Evolutionary conservation across 1,140 invertebrate genomes (phyloP).

Genomic region (Eupristina koningsbergeri): DNA sequence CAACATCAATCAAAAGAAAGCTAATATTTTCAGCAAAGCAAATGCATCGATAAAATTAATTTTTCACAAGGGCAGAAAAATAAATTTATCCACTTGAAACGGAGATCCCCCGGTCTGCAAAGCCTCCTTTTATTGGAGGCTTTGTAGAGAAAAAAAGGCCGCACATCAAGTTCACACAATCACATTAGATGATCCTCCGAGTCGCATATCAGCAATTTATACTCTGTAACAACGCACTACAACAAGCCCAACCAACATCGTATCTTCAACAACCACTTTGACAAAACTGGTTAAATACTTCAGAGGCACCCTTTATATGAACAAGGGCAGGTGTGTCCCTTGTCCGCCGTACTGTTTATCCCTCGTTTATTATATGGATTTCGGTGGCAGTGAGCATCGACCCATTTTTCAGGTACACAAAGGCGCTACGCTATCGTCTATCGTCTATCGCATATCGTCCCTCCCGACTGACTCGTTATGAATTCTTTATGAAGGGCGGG

Average conservation of each 20-base stretch:
- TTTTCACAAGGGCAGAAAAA: background rate
- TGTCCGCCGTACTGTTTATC: background rate
- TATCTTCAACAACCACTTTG: background rate
- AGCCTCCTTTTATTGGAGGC: background rate
- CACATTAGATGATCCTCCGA: slow-evolving; percentile 10
- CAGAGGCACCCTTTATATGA: background rate
- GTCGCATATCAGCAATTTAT: slow-evolving; percentile 36
- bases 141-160: background rate
- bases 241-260: too few species aligned
- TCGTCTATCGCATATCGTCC: background rate
- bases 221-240: background rate
- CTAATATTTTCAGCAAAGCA: background rate
- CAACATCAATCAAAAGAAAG: too few species aligned
- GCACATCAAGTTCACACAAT: slow-evolving; percentile 14
- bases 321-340: slow-evolving; percentile 10
- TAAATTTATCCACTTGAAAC: background rate
- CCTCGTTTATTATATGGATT: slow-evolving; percentile 27
- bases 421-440: background rate
- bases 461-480: slow-evolving; percentile 18
- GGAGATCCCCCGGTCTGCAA: background rate
- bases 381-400: background rate
- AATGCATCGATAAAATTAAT: background rate
- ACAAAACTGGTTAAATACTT: slow-evolving; percentile 25
- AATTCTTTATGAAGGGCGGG: slow-evolving; percentile 26
- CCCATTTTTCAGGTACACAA: background rate